Base-by-base conservation (phyloP, 2,113 vertebrate species). In the Acanthisitta chloris region DNA sequence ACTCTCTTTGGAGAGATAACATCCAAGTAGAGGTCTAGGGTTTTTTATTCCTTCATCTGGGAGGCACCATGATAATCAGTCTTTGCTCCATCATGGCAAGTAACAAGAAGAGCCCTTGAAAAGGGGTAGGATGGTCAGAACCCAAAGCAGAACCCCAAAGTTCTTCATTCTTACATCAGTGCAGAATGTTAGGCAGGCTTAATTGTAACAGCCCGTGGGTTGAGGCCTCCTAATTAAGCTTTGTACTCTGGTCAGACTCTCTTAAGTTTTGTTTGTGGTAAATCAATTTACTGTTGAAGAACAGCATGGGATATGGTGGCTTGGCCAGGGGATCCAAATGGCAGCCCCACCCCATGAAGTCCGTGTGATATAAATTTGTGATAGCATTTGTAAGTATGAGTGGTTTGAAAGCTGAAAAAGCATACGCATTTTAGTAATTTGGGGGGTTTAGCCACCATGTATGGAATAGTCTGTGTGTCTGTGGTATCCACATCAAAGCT, bases 31-130 rank as follows among this genome's bases (percentile, higher is more conserved):
- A 85, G 10, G 48, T 40, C 2, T 18, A 13, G 70, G n/a, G 52
- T 5, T 9, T 82, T 71, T 55, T 67, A 48, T 83, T 81, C 12
- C 17, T 69, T 83, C 0, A 0, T 55, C 40, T 38, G 17, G 28
- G 18, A 40, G 17, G n/a, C n/a, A 34, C 17, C 4, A 0, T 28
- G 19, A 14, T 49, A 67, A 64, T 59, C 0, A 4, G 4, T 62
- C 57, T 77, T 69, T 33, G 31, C 9, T 76, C 19, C 20, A 3
- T 34, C 26, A 6, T 42, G 40, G 52, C 24, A 46, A 69, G 16
- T 33, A 59, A 26, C 13, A 81, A 19, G 28, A 28, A 59, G 24
- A 64, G 29, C 18, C 26, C 18, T 36, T 34, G 13, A 55, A 55
- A 45, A 65, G 59, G 28, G 2, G 5, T 14, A 40, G 25, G 12